phyloP scores from a whole-genome alignment of 2,113 vertebrate genomes.

The Crotophaga sulcirostris region DNA sequence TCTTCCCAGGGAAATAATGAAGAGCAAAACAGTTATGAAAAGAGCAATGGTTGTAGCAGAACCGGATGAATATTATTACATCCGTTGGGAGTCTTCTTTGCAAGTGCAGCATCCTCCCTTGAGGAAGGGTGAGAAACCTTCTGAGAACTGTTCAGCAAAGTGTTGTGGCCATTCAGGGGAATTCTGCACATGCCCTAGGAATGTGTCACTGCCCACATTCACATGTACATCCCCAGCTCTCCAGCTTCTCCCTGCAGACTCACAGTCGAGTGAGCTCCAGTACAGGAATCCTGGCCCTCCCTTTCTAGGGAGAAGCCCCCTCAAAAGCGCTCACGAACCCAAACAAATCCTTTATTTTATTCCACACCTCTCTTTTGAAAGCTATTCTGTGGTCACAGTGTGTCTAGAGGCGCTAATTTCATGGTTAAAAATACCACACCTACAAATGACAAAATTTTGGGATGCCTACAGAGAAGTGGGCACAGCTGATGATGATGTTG shows the following conservation, averaged over 20 bases:
- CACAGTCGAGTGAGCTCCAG: neutral
- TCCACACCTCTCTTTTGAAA: neutral
- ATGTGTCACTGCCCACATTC: neutral
- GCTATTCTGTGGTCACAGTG: neutral
- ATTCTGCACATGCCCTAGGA: neutral
- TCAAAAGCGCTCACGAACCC: accelerated
- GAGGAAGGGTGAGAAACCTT: constrained; percentile 21
- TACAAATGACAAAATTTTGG: neutral
- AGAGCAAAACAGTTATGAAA: constrained; percentile 52
- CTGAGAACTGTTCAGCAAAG: neutral
- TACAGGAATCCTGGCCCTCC: neutral
- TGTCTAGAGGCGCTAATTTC: neutral
- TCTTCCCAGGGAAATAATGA: constrained; percentile 62
- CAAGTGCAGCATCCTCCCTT: neutral
- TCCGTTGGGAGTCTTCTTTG: neutral
- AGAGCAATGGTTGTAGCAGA: neutral
- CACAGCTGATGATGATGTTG: neutral
- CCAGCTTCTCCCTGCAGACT: neutral
- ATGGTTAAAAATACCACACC: neutral
- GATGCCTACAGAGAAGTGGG: neutral
- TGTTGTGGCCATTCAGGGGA: neutral
- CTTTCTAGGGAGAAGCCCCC: neutral
- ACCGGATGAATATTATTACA: neutral
- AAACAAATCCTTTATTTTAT: neutral
- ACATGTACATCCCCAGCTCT: neutral